Evolutionary conservation across 2,113 vertebrate species (phyloP).

Genomic region (Potamarius usumacintae): DNA sequence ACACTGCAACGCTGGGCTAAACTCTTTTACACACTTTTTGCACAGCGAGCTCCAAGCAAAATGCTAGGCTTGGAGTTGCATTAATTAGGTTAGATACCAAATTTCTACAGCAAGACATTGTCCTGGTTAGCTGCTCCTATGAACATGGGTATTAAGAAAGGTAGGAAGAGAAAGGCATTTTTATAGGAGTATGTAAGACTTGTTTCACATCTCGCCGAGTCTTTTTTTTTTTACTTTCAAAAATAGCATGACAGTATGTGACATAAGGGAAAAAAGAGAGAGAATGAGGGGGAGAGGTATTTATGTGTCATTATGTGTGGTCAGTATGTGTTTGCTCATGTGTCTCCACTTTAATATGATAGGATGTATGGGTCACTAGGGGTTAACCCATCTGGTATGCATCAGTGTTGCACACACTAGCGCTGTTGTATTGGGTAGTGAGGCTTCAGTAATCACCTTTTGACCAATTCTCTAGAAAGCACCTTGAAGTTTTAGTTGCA

Average conservation of each 20-base stretch:
- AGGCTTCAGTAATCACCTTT: slow-evolving; percentile 38
- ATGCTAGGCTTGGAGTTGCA: background rate
- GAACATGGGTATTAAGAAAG: background rate
- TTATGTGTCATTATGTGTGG: slow-evolving; percentile 37
- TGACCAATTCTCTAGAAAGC: background rate
- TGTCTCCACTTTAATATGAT: slow-evolving; percentile 22
- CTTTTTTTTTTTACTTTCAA: background rate
- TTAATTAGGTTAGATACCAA: background rate
- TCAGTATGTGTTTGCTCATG: slow-evolving; percentile 30
- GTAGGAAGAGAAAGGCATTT: background rate
- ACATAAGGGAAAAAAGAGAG: slow-evolving; percentile 8
- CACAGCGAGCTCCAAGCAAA: background rate
- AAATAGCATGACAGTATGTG: background rate
- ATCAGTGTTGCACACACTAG: slow-evolving; percentile 42
- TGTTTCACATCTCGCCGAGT: background rate
- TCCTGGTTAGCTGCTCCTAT: background rate
- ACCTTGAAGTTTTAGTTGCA: slow-evolving; percentile 46
- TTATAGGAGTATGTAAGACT: background rate
- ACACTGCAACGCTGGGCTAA: slow-evolving; percentile 5
- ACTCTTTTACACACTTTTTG: slow-evolving; percentile 1
- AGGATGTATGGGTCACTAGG: slow-evolving; percentile 33
- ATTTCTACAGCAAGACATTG: background rate
- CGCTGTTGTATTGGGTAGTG: slow-evolving; percentile 19
- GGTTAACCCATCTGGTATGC: slow-evolving; percentile 47
- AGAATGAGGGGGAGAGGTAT: background rate